A percentile compares a stretch with the other conserved stretches of the same genome.
These are phyloP conservation scores for Danaus melanippus DNA, from an alignment of 1,140 invertebrate species.

Conservation along the genomic window DNA sequence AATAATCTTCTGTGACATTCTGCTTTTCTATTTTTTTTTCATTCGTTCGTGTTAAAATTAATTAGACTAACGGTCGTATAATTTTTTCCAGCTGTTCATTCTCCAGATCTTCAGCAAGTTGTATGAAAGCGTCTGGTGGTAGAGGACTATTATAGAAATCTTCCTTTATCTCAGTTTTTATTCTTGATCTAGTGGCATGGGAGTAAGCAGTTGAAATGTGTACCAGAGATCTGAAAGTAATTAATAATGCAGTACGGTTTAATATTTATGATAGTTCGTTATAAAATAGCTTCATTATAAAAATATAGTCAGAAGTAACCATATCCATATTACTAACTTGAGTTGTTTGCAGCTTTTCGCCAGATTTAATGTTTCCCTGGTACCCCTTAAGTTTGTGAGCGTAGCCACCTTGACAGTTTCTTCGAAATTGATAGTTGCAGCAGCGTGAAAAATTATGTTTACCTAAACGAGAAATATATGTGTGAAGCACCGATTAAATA, in stretches of 20 bases:
- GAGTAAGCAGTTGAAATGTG: slow-evolving; percentile 23
- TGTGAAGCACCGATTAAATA: no score
- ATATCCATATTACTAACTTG: not conserved
- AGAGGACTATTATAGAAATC: slow-evolving; percentile 20
- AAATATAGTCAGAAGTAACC: no score
- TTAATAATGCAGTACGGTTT: no score
- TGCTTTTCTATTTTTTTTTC: not conserved
- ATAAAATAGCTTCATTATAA: no score
- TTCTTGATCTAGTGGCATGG: slow-evolving; percentile 12
- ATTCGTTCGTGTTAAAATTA: not conserved
- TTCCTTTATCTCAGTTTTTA: slow-evolving; percentile 13
- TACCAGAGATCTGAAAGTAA: slow-evolving; percentile 16
- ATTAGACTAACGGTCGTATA: slow-evolving; percentile 8
- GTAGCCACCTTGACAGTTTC: slow-evolving; percentile 73
- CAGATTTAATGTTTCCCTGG: slow-evolving; percentile 54
- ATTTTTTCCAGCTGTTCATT: slow-evolving; percentile 10
- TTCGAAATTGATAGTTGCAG: slow-evolving; percentile 76
- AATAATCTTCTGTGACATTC: not conserved
- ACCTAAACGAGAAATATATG: slow-evolving; percentile 8
- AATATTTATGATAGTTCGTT: no score
- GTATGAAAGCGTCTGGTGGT: slow-evolving; percentile 14
- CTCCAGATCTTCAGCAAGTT: slow-evolving; percentile 15
- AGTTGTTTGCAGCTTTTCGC: slow-evolving; percentile 17
- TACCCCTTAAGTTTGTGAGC: slow-evolving; percentile 75
- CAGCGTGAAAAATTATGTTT: slow-evolving; percentile 73